A percentile compares a stretch with the other conserved stretches of the same genome.
Conservation (phyloP, 2,888 invertebrate genomes). For the Sphaerophoria rueppellii region DNA sequence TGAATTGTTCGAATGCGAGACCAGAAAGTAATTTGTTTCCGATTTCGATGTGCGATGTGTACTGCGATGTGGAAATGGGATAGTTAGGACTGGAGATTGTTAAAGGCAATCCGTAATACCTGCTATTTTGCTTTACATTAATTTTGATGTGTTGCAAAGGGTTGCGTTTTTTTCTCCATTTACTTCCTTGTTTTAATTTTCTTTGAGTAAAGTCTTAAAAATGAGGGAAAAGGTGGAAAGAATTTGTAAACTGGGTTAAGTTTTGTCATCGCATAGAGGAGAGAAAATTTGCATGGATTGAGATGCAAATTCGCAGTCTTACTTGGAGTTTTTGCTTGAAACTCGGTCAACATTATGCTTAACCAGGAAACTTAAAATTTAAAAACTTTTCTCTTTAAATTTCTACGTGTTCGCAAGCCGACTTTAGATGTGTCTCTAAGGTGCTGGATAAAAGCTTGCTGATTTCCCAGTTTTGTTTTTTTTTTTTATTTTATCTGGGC, state of each 20-base stretch:
- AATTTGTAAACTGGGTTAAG: constrained; percentile 11
- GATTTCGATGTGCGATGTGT: constrained; percentile 4
- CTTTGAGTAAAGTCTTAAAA: background rate
- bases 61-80: background rate
- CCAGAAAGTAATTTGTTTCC: constrained; percentile 50
- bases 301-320: constrained; percentile 10
- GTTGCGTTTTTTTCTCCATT: too few species aligned
- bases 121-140: constrained; percentile 1
- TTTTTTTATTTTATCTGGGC: too few species aligned
- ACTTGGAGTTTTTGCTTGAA: background rate
- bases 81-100: background rate
- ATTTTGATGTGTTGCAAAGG: background rate
- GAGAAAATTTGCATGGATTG: background rate
- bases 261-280: background rate
- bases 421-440: too few species aligned
- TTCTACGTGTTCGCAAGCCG: too few species aligned
- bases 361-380: too few species aligned
- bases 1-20: constrained; percentile 12
- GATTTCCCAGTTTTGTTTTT: too few species aligned
- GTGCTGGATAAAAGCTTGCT: too few species aligned
- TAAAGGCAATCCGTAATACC: background rate
- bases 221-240: background rate
- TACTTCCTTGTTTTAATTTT: background rate
- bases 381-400: too few species aligned
- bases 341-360: constrained; percentile 1